Conservation (phyloP, 2,113 vertebrate genomes). For the Archocentrus centrarchus region DNA sequence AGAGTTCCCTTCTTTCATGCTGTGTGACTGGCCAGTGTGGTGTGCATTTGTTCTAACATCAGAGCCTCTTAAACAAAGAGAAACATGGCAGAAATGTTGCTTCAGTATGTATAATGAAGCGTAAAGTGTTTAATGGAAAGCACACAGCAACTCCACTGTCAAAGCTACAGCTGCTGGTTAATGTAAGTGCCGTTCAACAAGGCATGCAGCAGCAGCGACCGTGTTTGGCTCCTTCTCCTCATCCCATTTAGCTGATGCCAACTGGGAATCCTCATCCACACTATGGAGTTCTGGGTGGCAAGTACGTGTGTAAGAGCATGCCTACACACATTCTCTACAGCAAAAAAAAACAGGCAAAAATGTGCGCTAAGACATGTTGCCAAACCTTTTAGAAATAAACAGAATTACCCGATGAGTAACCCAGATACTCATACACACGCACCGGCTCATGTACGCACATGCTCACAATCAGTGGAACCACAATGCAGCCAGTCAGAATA, state of each 20-base stretch:
- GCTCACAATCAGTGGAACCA: conserved; percentile 27
- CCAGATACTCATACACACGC: neutral
- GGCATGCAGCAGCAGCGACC: neutral
- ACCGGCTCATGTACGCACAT: conserved; percentile 5
- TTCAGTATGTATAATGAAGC: neutral
- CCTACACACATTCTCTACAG: neutral
- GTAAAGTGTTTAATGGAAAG: neutral
- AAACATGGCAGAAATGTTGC: neutral
- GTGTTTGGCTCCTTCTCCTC: neutral
- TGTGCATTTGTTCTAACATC: conserved; percentile 5
- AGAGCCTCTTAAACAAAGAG: neutral
- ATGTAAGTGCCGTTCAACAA: neutral
- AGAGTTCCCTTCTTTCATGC: conserved; percentile 61
- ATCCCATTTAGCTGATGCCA: neutral
- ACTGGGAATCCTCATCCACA: conserved; percentile 10
- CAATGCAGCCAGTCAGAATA: conserved; percentile 26
- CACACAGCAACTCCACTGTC: neutral
- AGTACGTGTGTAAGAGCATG: neutral
- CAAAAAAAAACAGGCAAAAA: neutral
- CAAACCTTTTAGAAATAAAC: neutral
- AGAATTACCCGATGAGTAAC: neutral
- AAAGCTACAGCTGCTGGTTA: neutral
- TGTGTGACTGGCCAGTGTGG: neutral
- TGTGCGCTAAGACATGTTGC: neutral
- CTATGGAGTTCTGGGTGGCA: neutral